Evolutionary conservation across 2,797 vertebrate genomes (phyloP).

Genomic region (Saguinus oedipus): DNA sequence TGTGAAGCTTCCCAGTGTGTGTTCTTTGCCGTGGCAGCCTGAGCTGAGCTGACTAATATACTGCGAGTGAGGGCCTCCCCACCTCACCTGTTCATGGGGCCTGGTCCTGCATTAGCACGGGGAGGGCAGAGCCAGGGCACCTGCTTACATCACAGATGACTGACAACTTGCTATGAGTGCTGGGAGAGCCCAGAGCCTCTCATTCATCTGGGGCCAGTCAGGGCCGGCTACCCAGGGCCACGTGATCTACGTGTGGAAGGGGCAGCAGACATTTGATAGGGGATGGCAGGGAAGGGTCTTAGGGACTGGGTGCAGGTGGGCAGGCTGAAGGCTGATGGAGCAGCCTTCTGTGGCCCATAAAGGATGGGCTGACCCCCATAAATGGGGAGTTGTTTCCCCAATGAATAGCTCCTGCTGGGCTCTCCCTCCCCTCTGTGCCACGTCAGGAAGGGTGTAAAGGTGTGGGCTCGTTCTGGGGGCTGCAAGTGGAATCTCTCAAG

Average conservation of each 20-base stretch:
- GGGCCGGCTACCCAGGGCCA: fast-evolving
- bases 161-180: neutral
- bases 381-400: neutral
- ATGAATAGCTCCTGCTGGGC: neutral
- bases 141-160: neutral
- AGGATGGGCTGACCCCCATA: too few species aligned
- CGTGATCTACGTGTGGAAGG: neutral
- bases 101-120: neutral
- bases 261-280: neutral
- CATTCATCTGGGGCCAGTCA: fast-evolving
- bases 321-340: neutral
- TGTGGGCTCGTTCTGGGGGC: neutral
- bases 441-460: too few species aligned
- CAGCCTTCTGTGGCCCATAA: neutral
- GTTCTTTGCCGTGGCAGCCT: too few species aligned
- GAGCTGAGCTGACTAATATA: neutral
- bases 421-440: neutral
- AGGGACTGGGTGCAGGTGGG: neutral
- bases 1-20: neutral
- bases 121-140: neutral
- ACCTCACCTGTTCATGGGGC: neutral
- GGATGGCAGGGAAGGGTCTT: neutral
- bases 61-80: neutral
- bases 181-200: neutral
- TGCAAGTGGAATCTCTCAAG: neutral